Base-by-base conservation (phyloP, 2,888 invertebrate genomes). In the Epistrophe eligans region DNA sequence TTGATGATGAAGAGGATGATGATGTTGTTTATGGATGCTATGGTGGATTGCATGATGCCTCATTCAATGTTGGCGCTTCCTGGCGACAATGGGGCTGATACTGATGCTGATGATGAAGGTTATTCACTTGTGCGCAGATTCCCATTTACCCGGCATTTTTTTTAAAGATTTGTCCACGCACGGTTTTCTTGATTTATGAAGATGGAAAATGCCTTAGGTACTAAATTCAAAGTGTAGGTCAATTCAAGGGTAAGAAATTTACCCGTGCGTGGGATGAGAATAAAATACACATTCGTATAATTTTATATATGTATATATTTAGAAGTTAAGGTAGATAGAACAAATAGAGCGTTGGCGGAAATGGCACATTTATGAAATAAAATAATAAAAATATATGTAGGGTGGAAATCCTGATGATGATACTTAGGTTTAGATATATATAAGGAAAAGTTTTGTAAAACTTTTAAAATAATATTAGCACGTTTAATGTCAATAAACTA, bases 221-320 rank as follows among this genome's bases (percentile, higher is more conserved):
- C 50, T 28, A 55, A 67, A 79, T 45, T 45, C 32, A 50, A 50
- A 67, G 50, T 17, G 73, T 80, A 81, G 85, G 85, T 85, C 85
- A 85, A 74, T 85, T 82, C 85, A 85, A 85, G 85, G 85, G 85
- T 79, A 85, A 81, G 28, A 70, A 76, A 74, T 77, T 73, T 84
- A 80, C 66, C 66, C 55, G 43, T 71, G 72, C 64, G 72, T 84
- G 48, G 24, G 60, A 55, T 24, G 48, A 55, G 38, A 32, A 55
- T 24, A 19, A 6, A 9, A 35, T 35, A 35, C 9, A 5, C 6
- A 35, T 6, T 19, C 17, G 19, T 40, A 17, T 19, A 5, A n/a
- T n/a, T n/a, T n/a, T 7, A 24, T 60, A 7, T 60, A 7, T 1
- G 4, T 35, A 19, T 2, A 8, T 60, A 13, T 38, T 13, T 10